Base-by-base conservation (phyloP, 1,140 invertebrate species). In the Zaprionus nigranus region DNA sequence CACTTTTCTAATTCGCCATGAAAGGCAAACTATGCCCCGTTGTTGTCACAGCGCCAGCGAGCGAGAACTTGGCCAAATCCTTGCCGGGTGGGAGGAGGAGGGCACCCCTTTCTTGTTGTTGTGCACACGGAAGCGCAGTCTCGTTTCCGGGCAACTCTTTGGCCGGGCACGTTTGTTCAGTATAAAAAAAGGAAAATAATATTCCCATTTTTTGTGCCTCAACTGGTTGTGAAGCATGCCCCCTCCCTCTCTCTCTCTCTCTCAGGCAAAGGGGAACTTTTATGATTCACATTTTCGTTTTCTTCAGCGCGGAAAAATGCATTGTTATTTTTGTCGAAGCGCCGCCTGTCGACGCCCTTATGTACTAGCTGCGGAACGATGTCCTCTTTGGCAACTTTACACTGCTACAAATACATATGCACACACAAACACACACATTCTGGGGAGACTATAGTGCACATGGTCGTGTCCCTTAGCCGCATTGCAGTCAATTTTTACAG, bases 401-500 rank as follows among this genome's bases (percentile, higher is more conserved):
- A 61, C 61, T 46, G 68, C 49, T 59, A 77, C 60, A 74, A 66
- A 63, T 40, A 76, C 46, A 62, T 56, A 78, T 72, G 72, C 63
- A 74, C 74, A 79, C 40, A 73, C 51, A 64, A 24, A 59, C 54
- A 65, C 59, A 38, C 59, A 38, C n/a, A 36, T 30, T 43, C 20
- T 24, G 13, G 49, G 24, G 5, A 22, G 20, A 24, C 49, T 15
- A 9, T 15, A 9, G 15, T 56, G 53, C 53, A 56, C n/a, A 28
- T 11, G n/a, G 53, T 30, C n/a, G n/a, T 28, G 53, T 28, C 61
- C 28, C 63, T 62, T 75, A 63, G 85, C 78, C 81, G 85, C 85
- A 88, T 81, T 88, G 85, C 85, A 90, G 84, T 90, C 78, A 84
- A 84, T 88, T 78, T 70, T 70, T 74, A 75, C 65, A 34, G 78